A percentile compares a stretch with the other conserved stretches of the same genome.
These are phyloP conservation scores for Pycnomerus fuliginosus DNA, from an alignment of 2,888 invertebrate genomes.

Conservation along the genomic window DNA sequence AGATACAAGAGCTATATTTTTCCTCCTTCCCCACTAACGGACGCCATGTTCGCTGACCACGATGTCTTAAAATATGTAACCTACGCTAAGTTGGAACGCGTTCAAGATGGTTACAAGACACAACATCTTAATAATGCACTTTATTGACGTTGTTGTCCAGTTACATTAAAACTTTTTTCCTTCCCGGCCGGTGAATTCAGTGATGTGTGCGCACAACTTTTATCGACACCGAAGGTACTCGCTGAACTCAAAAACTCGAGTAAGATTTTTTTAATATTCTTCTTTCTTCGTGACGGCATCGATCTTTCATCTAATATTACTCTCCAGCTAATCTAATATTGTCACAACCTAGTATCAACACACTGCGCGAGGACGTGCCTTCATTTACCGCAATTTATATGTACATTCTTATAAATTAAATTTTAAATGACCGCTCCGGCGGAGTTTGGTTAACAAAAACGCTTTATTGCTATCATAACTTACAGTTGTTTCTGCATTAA, in stretches of 20 bases:
- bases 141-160: slow-evolving; percentile 29
- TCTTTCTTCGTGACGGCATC: too few species aligned
- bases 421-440: too few species aligned
- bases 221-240: slow-evolving; percentile 25
- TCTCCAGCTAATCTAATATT: too few species aligned
- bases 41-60: slow-evolving; percentile 44
- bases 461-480: too few species aligned
- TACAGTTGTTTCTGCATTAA: too few species aligned
- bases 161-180: slow-evolving; percentile 24
- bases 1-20: slow-evolving; percentile 17
- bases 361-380: too few species aligned
- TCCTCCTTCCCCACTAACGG: slow-evolving; percentile 26
- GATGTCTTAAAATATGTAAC: slow-evolving; percentile 44
- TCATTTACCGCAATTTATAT: too few species aligned
- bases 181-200: slow-evolving; percentile 18
- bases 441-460: too few species aligned
- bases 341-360: too few species aligned
- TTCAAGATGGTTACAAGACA: slow-evolving; percentile 35
- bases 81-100: slow-evolving; percentile 41
- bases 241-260: slow-evolving; percentile 31
- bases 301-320: too few species aligned
- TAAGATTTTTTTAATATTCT: slow-evolving; percentile 28
- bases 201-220: slow-evolving; percentile 28
- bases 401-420: too few species aligned
- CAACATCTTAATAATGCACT: slow-evolving; percentile 40